Conservation (phyloP, 2,113 vertebrate genomes). For the Narcine bancroftii region DNA sequence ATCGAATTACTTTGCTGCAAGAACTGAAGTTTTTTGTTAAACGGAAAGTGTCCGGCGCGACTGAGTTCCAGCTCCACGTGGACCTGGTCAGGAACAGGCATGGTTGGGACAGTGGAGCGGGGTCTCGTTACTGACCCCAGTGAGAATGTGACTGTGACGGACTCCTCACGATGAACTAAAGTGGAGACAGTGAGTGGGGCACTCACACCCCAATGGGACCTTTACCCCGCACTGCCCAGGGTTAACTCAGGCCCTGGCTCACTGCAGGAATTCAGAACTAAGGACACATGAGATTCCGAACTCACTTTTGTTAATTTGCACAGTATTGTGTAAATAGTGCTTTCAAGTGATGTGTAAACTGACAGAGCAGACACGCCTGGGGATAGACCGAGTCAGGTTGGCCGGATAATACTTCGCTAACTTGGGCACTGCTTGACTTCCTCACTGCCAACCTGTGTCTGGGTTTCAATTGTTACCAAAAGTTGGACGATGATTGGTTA, state of each 20-base stretch:
- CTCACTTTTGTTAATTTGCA: constrained; percentile 1
- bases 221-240: not conserved
- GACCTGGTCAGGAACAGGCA: too few relatives aligned
- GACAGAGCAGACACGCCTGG: too few relatives aligned
- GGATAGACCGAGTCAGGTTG: not conserved
- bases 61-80: too few relatives aligned
- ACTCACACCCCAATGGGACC: not conserved
- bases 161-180: too few relatives aligned
- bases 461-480: not conserved
- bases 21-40: too few relatives aligned
- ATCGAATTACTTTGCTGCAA: too few relatives aligned
- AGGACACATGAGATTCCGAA: too few relatives aligned
- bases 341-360: not conserved
- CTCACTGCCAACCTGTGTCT: not conserved
- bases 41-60: too few relatives aligned
- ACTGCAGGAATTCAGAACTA: too few relatives aligned
- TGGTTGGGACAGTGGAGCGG: too few relatives aligned
- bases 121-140: too few relatives aligned
- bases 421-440: not conserved
- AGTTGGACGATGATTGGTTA: not conserved
- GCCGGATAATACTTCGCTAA: not conserved
- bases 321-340: not conserved
- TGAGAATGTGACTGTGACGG: too few relatives aligned
- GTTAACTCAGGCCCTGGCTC: not conserved
- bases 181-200: not conserved